Evolutionary conservation across 2,888 invertebrate species (phyloP), one percentile per base, ranked within the genome.

Genomic region (Aleiodes leptofemur): DNA sequence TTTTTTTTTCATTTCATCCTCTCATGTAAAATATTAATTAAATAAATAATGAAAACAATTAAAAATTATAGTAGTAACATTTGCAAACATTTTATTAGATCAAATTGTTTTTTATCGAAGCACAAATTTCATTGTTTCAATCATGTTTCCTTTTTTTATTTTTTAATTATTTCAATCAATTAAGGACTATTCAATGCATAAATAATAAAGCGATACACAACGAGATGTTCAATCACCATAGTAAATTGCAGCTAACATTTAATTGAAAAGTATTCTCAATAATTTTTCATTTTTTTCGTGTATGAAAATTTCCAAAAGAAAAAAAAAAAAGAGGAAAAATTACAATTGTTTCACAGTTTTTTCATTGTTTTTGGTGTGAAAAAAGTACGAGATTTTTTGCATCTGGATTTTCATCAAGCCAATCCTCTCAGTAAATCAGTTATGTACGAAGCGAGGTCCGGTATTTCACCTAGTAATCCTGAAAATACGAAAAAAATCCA

Each of bases 381-480:
- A 51, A 70, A 50, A 50, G 48, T 48, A 55, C 57, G 59, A 66
- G 68, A 11, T 34, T 38, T 48, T 73, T 56, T 53, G 9, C 66
- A 70, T 70, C 4, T 66, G 50, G 14, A 56, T 79, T 76, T 55
- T 55, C 14, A 69, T 85, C 83, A 89, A 79, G 83, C 83, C 56
- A 91, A 84, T 83, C 88, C 87, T 83, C 90, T 91, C 82, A 93
- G 85, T 81, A 92, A 85, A 81, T 92, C 92, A 77, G 86, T 89
- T 85, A 93, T 90, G 86, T 91, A 93, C 78, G 90, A 90, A 81
- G 94, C 94, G 57, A 95, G 94, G 80, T 93, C 92, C 34, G 93
- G 90, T 78, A 95, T 92, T 79, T 94, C 94, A 78, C 91, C 93
- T 80, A 95, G 91, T 80, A 95, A 90, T 88, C 92, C 93, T 93